phyloP scores from a whole-genome alignment of 2,113 vertebrate species.

The Cygnus buccinator region DNA sequence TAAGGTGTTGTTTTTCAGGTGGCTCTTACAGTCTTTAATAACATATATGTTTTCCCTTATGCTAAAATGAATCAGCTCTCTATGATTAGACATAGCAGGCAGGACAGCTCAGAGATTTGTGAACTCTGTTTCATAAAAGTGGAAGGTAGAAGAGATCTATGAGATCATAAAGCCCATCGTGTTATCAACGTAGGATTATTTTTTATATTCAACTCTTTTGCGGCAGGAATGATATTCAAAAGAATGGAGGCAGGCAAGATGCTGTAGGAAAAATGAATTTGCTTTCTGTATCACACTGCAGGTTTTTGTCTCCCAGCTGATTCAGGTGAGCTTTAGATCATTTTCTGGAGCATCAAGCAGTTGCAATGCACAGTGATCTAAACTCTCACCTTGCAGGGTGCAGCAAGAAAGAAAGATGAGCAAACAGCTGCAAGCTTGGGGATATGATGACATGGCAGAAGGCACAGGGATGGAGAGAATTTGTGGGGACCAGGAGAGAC shows the following conservation, averaged over 20 bases:
- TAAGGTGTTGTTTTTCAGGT: neutral
- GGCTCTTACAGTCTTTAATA: neutral
- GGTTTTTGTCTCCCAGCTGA: neutral
- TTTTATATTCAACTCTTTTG: neutral
- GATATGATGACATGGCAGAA: neutral
- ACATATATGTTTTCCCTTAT: neutral
- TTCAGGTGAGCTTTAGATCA: neutral
- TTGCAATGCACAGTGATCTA: neutral
- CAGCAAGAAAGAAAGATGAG: neutral
- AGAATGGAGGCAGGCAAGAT: neutral
- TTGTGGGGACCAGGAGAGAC: neutral
- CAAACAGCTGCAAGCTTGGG: fast-evolving
- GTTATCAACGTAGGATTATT: neutral
- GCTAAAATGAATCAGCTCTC: neutral
- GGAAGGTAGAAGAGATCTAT: neutral
- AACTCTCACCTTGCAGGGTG: neutral
- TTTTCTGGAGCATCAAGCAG: neutral
- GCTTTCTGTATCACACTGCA: neutral
- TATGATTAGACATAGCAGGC: neutral
- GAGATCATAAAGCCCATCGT: neutral
- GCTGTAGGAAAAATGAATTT: neutral
- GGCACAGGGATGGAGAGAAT: neutral
- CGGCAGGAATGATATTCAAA: neutral
- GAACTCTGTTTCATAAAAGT: neutral
- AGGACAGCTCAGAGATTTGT: neutral